Percentiles rank a stretch among this genome's conserved stretches.
phyloP scores from a whole-genome alignment of 2,113 vertebrate species.

The Brachionichthys hirsutus region DNA sequence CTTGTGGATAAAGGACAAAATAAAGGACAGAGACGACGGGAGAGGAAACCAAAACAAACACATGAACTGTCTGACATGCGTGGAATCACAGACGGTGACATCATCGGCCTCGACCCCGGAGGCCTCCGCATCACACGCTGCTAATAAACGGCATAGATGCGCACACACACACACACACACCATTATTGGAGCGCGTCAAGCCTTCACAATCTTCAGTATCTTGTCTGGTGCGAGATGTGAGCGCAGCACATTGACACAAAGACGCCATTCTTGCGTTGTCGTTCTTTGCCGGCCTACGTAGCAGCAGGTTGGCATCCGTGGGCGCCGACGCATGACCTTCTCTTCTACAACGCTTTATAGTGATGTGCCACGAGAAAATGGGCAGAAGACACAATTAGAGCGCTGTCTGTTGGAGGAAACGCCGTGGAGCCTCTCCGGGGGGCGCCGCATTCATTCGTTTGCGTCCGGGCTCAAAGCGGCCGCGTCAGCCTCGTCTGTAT shows the following conservation, averaged over 20 bases:
- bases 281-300: constrained; percentile 46
- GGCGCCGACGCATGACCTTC: constrained; percentile 52
- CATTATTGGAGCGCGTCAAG: neutral
- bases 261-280: constrained; percentile 52
- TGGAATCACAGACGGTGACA: constrained; percentile 16
- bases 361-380: constrained; percentile 19
- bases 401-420: constrained; percentile 23
- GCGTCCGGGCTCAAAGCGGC: neutral
- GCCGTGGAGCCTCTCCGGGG: neutral
- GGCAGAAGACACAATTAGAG: constrained; percentile 35
- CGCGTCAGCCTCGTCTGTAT: neutral
- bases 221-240: constrained; percentile 21
- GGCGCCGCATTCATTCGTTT: neutral
- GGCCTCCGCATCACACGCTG: constrained; percentile 1
- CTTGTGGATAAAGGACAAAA: neutral
- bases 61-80: constrained; percentile 11
- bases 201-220: constrained; percentile 25
- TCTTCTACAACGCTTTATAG: constrained; percentile 33
- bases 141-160: neutral
- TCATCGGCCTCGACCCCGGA: constrained; percentile 14
- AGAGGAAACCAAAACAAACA: constrained; percentile 7
- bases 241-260: constrained; percentile 52
- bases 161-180: constrained; percentile 2
- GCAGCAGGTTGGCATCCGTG: constrained; percentile 55
- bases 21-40: neutral